Conservation (phyloP, 2,113 vertebrate genomes). For the Oncorhynchus keta region DNA sequence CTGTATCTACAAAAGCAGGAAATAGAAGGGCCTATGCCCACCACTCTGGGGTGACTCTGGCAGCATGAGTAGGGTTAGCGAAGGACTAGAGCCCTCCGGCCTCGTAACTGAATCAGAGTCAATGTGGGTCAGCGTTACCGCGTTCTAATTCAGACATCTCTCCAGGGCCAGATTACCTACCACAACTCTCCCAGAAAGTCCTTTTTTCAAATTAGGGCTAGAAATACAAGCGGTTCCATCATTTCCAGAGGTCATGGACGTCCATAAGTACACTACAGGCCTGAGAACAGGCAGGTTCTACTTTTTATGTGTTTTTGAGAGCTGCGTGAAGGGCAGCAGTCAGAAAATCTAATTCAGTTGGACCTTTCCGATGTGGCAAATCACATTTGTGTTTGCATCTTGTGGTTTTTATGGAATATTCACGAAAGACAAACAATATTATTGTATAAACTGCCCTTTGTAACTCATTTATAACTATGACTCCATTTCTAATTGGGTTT, state of each 20-base stretch:
- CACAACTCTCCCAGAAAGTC: constrained; percentile 46
- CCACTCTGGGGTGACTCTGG: constrained; percentile 32
- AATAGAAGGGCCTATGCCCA: constrained; percentile 19
- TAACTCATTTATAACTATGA: neutral
- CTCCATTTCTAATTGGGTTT: neutral
- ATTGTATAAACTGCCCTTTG: neutral
- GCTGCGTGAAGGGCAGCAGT: constrained; percentile 28
- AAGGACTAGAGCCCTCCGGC: constrained; percentile 38
- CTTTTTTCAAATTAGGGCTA: constrained; percentile 39
- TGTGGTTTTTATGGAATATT: neutral
- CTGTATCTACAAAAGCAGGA: neutral
- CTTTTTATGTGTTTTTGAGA: constrained; percentile 15
- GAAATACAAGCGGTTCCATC: constrained; percentile 48
- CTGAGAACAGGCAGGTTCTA: constrained; percentile 8
- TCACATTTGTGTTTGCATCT: neutral
- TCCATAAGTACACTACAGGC: neutral
- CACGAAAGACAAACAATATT: too few relatives aligned
- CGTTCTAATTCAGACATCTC: constrained; percentile 64
- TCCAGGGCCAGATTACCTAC: constrained; percentile 56
- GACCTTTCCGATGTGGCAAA: neutral
- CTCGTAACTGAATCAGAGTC: constrained; percentile 56
- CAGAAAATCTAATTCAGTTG: neutral
- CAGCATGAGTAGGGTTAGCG: constrained; percentile 26
- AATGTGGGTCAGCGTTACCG: constrained; percentile 62
- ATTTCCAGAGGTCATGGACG: constrained; percentile 43